phyloP scores from a whole-genome alignment of 1,140 invertebrate species.

The Drosophila sp. region DNA sequence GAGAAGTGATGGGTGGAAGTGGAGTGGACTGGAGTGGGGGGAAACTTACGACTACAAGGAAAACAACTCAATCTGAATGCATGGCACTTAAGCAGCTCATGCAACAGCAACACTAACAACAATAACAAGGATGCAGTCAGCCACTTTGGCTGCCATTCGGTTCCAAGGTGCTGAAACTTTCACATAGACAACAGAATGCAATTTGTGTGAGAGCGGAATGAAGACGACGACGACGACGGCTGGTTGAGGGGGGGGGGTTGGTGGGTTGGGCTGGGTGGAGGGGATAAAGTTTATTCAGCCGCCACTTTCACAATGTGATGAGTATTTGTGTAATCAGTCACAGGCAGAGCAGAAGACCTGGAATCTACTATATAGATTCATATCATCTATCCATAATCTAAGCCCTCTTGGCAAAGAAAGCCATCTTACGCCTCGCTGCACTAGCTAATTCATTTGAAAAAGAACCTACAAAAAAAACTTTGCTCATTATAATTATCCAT shows the following conservation, averaged over 20 bases:
- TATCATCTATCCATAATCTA: constrained; percentile 25
- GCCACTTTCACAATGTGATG: constrained; percentile 4
- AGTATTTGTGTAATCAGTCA: constrained; percentile 57
- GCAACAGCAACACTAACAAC: constrained; percentile 29
- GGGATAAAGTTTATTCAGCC: constrained; percentile 41
- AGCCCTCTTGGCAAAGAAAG: not conserved
- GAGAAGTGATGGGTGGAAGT: constrained; percentile 1
- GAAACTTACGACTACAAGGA: constrained; percentile 38
- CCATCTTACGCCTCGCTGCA: constrained; percentile 3
- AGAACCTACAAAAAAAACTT: constrained; percentile 38
- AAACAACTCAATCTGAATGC: constrained; percentile 79
- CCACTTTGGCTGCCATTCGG: constrained; percentile 57
- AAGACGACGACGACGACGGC: not conserved
- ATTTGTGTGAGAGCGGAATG: constrained; percentile 46
- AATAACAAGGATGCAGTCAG: constrained; percentile 28
- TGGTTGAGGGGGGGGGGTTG: not conserved
- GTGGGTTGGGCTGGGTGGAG: not conserved
- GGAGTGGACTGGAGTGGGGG: not conserved
- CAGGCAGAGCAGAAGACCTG: not conserved
- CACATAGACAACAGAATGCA: constrained; percentile 64
- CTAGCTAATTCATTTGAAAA: constrained; percentile 45
- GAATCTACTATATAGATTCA: constrained; percentile 1
- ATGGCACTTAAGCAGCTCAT: constrained; percentile 76
- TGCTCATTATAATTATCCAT: constrained; percentile 63
- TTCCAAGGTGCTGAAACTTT: constrained; percentile 70